These are phyloP conservation scores for Sussaba pulchella DNA, from an alignment of 2,888 invertebrate species.

Conservation along the genomic window DNA sequence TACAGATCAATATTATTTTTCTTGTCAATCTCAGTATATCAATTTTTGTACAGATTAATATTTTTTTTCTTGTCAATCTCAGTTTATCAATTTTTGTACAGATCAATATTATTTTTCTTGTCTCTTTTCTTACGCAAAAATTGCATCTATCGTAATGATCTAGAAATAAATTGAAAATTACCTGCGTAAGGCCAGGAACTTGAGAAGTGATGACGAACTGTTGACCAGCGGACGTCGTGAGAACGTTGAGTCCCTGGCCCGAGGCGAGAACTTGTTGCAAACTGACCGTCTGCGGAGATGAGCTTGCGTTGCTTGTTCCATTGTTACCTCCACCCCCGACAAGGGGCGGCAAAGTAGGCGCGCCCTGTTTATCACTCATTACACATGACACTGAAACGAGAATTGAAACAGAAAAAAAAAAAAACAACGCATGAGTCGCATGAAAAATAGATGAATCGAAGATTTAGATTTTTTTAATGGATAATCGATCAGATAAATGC, in stretches of 20 bases:
- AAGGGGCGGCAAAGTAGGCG: conserved; percentile 83
- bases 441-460: background rate
- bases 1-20: too few species aligned
- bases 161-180: too few species aligned
- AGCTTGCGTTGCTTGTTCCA: conserved; percentile 76
- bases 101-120: too few species aligned
- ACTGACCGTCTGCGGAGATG: conserved; percentile 80
- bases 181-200: conserved; percentile 86
- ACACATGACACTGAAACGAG: conserved; percentile 82
- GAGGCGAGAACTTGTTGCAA: conserved; percentile 83
- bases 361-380: conserved; percentile 84
- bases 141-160: too few species aligned
- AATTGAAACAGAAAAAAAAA: conserved; percentile 16
- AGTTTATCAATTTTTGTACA: too few species aligned
- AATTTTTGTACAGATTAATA: too few species aligned
- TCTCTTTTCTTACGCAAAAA: too few species aligned
- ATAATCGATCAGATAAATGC: conserved; percentile 82
- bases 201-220: conserved; percentile 84
- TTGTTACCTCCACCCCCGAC: conserved; percentile 83
- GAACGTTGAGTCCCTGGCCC: conserved; percentile 82
- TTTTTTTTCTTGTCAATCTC: too few species aligned
- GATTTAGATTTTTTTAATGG: too few species aligned
- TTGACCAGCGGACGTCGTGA: conserved; percentile 82
- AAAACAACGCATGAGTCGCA: background rate
- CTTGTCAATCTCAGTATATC: too few species aligned